Evolutionary conservation across 2,797 vertebrate genomes (phyloP).

Genomic region (Chromobotia macracanthus): DNA sequence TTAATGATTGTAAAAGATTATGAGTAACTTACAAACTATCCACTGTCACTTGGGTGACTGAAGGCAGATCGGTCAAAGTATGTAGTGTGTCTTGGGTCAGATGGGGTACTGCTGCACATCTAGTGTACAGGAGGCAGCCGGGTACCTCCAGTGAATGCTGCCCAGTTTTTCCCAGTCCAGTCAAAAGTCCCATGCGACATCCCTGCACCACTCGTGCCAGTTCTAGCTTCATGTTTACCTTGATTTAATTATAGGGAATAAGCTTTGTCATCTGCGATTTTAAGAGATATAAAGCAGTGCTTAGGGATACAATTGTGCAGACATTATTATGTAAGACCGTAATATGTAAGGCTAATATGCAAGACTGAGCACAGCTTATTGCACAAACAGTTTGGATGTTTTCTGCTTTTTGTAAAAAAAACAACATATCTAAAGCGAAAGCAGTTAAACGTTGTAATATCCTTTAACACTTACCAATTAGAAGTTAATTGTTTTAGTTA

Average conservation of each 20-base stretch:
- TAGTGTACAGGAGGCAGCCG: constrained; percentile 90
- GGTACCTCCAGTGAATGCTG: constrained; percentile 80
- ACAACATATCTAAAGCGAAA: background rate
- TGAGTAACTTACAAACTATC: constrained; percentile 83
- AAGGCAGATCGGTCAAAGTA: constrained; percentile 78
- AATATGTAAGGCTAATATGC: background rate
- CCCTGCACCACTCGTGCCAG: constrained; percentile 79
- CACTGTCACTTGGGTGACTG: constrained; percentile 84
- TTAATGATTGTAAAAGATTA: too few relatives aligned
- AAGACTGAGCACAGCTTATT: background rate
- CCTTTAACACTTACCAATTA: background rate
- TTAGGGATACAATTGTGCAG: too few relatives aligned
- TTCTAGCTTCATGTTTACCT: constrained; percentile 83
- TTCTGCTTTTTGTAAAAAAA: background rate
- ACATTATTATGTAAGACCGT: too few relatives aligned
- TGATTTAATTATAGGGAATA: too few relatives aligned
- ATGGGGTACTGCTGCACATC: constrained; percentile 85
- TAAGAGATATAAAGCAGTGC: background rate
- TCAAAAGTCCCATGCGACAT: constrained; percentile 84
- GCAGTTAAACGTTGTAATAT: background rate
- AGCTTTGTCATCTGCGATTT: background rate
- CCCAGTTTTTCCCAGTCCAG: constrained; percentile 75
- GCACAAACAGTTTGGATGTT: background rate
- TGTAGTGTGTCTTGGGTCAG: constrained; percentile 84
- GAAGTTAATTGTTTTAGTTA: constrained; percentile 13